Conservation (phyloP, 2,113 vertebrate genomes). For the Galeopterus variegatus region DNA sequence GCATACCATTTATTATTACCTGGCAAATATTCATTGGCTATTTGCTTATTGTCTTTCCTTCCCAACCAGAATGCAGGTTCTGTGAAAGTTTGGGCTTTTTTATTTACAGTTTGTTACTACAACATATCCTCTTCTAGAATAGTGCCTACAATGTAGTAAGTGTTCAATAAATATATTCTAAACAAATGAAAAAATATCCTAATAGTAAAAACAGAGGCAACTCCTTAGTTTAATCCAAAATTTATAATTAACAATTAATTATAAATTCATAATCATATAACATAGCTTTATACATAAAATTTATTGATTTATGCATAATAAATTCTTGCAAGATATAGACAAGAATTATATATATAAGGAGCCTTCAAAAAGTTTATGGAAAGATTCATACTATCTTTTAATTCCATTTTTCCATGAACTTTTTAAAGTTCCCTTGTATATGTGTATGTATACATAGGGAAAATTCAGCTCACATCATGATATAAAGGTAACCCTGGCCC, state of each 20-base stretch:
- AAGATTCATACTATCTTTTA: too few species aligned
- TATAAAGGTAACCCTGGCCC: not conserved
- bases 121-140: not conserved
- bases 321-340: not conserved
- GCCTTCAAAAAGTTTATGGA: too few species aligned
- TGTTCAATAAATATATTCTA: not conserved
- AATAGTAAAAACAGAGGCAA: not conserved
- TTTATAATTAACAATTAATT: too few species aligned
- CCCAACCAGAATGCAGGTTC: not conserved
- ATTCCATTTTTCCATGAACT: too few species aligned
- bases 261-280: too few species aligned
- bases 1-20: not conserved
- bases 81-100: not conserved
- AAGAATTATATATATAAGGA: too few species aligned
- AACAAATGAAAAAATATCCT: not conserved
- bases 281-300: too few species aligned
- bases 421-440: too few species aligned
- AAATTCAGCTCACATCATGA: not conserved
- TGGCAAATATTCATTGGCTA: not conserved
- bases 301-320: not conserved
- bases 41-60: not conserved
- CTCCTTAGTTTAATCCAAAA: not conserved
- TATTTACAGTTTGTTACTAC: not conserved
- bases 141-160: not conserved
- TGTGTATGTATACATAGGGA: too few species aligned